These are phyloP conservation scores for Copsychus sechellarum DNA, from an alignment of 2,113 vertebrate genomes.

Conservation along the genomic window DNA sequence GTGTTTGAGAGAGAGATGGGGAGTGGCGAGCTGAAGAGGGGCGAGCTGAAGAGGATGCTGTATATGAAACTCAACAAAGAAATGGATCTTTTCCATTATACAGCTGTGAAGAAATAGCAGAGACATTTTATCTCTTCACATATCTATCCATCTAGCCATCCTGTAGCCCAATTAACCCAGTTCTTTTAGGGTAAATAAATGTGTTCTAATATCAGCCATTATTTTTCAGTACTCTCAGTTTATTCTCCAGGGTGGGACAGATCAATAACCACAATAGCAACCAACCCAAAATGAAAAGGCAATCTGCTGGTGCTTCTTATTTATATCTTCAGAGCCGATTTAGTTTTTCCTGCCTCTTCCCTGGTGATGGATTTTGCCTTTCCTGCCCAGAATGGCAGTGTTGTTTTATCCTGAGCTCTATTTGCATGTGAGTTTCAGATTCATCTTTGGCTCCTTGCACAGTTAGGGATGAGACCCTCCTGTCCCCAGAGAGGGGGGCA, in stretches of 20 bases:
- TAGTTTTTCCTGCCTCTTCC: conserved; percentile 36
- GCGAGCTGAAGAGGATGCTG: not conserved
- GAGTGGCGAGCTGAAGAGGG: not conserved
- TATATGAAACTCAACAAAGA: conserved; percentile 21
- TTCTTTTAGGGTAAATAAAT: conserved; percentile 56
- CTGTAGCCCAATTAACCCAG: conserved; percentile 42
- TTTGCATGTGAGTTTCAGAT: conserved; percentile 75
- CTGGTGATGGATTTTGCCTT: conserved; percentile 49
- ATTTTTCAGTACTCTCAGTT: conserved; percentile 37
- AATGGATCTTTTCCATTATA: conserved; percentile 38
- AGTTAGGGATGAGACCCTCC: conserved; percentile 79
- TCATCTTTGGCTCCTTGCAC: conserved; percentile 75
- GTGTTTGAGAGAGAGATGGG: not conserved
- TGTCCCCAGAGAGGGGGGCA: conserved; percentile 94
- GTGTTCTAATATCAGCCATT: conserved; percentile 26
- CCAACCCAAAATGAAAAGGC: conserved; percentile 24
- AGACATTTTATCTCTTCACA: not conserved
- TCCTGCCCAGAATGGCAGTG: conserved; percentile 13
- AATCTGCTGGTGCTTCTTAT: conserved; percentile 34
- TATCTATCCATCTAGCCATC: conserved; percentile 19
- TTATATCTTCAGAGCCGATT: conserved; percentile 50
- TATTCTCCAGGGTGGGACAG: conserved; percentile 25
- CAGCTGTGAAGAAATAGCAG: not conserved
- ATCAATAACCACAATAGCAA: conserved; percentile 16
- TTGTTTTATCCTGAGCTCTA: conserved; percentile 33